These are phyloP conservation scores for Microctenopoma steveboyesi DNA, from an alignment of 2,797 vertebrate species.

Conservation along the genomic window DNA sequence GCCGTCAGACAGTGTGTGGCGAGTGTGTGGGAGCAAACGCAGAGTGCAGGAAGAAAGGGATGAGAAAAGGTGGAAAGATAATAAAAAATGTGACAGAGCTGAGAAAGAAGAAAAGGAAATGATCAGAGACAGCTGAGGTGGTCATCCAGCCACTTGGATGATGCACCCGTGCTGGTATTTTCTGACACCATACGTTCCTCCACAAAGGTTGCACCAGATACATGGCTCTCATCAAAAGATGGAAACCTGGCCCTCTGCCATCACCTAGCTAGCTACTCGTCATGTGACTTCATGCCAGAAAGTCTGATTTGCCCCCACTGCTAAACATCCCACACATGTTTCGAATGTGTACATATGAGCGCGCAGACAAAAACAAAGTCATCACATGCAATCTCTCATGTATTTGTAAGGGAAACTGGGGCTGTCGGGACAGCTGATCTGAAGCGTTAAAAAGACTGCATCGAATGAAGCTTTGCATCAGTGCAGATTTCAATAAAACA, in stretches of 20 bases:
- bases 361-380: slow-evolving; percentile 47
- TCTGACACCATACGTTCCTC: slow-evolving; percentile 57
- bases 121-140: slow-evolving; percentile 34
- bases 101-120: slow-evolving; percentile 3
- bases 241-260: slow-evolving; percentile 65
- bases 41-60: not conserved
- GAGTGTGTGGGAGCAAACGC: not conserved
- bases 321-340: slow-evolving; percentile 47
- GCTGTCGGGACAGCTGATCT: slow-evolving; percentile 17
- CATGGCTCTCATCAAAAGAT: slow-evolving; percentile 69
- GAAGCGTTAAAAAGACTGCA: slow-evolving; percentile 16
- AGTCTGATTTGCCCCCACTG: slow-evolving; percentile 31
- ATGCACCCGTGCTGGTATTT: slow-evolving; percentile 60
- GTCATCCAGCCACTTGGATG: slow-evolving; percentile 34
- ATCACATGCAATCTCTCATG: slow-evolving; percentile 17
- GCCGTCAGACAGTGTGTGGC: not conserved
- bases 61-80: slow-evolving; percentile 5
- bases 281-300: slow-evolving; percentile 68
- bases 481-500: slow-evolving; percentile 50
- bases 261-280: slow-evolving; percentile 40
- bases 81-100: not conserved
- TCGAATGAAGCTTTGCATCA: slow-evolving; percentile 23
- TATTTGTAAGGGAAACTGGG: slow-evolving; percentile 26
- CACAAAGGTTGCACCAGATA: slow-evolving; percentile 67
- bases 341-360: slow-evolving; percentile 35